These are phyloP conservation scores for Epinephelus cyanopodus DNA, from an alignment of 2,113 vertebrate species.

Conservation along the genomic window DNA sequence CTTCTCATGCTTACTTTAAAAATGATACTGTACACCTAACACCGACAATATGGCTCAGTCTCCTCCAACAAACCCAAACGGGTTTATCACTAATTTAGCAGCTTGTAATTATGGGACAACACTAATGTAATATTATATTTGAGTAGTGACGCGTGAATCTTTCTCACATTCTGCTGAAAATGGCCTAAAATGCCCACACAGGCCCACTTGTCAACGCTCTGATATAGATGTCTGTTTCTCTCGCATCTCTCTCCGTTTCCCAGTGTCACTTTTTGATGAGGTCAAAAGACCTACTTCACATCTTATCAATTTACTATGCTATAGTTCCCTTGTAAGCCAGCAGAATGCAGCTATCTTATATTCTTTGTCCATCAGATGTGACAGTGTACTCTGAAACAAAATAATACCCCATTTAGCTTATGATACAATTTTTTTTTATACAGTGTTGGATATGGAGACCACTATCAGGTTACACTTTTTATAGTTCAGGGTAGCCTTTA, in stretches of 20 bases:
- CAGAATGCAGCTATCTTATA: not conserved
- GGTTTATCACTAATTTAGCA: not conserved
- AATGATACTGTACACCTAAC: not conserved
- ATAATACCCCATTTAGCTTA: not conserved
- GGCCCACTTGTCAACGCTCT: not conserved
- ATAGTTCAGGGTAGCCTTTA: not conserved
- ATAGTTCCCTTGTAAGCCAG: not conserved
- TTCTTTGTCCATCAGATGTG: not conserved
- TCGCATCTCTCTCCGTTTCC: not conserved
- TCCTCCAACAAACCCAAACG: not conserved
- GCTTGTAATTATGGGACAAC: not conserved
- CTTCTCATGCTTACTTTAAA: not conserved
- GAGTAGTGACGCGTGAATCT: not conserved
- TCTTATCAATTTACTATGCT: not conserved
- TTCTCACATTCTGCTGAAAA: not conserved
- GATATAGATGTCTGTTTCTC: not conserved
- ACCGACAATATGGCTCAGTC: not conserved
- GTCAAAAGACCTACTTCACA: slow-evolving; percentile 7
- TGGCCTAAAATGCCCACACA: not conserved
- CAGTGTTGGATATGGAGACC: not conserved
- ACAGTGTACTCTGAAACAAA: not conserved
- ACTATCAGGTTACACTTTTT: not conserved
- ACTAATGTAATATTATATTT: not conserved
- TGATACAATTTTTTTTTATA: not conserved
- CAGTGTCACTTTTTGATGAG: slow-evolving; percentile 4